Conservation (phyloP, 2,888 invertebrate species). For the Apamea anceps region DNA sequence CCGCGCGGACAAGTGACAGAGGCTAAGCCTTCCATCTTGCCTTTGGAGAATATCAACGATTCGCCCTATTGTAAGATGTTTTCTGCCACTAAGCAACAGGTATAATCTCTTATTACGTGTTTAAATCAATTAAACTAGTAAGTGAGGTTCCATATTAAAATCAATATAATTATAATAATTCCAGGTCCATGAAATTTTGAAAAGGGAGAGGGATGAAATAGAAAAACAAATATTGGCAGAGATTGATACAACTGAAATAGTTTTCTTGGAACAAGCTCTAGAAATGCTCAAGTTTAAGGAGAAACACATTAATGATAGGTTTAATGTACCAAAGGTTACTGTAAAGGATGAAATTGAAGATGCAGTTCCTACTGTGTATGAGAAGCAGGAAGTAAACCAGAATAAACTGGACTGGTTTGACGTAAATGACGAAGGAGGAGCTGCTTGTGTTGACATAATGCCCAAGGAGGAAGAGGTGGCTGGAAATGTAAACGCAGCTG, state of each 20-base stretch:
- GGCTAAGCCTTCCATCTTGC: slow-evolving; percentile 73
- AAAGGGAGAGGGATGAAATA: slow-evolving; percentile 93
- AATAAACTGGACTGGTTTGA: slow-evolving; percentile 88
- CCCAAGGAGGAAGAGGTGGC: slow-evolving; percentile 19
- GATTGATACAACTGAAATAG: slow-evolving; percentile 94
- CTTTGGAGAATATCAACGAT: slow-evolving; percentile 83
- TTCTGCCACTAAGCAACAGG: slow-evolving; percentile 92
- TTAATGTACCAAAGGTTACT: slow-evolving; percentile 68
- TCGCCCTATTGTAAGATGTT: slow-evolving; percentile 94
- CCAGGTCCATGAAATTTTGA: slow-evolving; percentile 93
- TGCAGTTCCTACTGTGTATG: slow-evolving; percentile 76
- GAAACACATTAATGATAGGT: slow-evolving; percentile 76
- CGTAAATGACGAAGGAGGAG: slow-evolving; percentile 83
- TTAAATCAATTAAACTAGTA: not conserved
- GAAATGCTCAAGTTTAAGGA: slow-evolving; percentile 91
- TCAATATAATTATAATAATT: slow-evolving; percentile 45
- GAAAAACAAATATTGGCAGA: slow-evolving; percentile 91
- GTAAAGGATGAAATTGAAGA: slow-evolving; percentile 68
- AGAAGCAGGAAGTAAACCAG: slow-evolving; percentile 79
- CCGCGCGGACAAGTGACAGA: slow-evolving; percentile 89
- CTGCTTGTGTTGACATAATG: slow-evolving; percentile 76
- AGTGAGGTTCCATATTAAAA: not conserved
- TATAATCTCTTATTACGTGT: slow-evolving; percentile 69
- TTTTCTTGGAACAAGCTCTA: slow-evolving; percentile 96
- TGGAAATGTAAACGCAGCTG: slow-evolving; percentile 66